Conservation (phyloP, 2,113 vertebrate species). For the Larimichthys polyactis region DNA sequence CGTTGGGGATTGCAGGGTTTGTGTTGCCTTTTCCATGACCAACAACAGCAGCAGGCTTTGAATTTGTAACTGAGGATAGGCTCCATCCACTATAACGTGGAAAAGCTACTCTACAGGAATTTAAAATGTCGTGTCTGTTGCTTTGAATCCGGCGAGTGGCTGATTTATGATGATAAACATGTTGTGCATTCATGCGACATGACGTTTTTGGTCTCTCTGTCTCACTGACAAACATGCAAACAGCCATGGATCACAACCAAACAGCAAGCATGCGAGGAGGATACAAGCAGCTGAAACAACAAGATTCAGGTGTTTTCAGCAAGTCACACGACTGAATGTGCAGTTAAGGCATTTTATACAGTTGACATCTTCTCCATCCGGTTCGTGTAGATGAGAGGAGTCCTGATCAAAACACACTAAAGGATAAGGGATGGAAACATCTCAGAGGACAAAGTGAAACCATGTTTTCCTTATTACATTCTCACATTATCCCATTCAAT, state of each 20-base stretch:
- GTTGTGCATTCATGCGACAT: background rate
- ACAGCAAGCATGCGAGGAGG: background rate
- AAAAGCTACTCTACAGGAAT: background rate
- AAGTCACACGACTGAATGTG: background rate
- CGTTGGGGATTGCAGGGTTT: constrained; percentile 15
- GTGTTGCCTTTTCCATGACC: background rate
- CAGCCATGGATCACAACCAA: constrained; percentile 14
- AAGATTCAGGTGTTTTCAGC: background rate
- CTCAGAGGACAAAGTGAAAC: constrained; percentile 26
- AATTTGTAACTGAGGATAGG: constrained; percentile 2
- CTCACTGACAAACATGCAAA: constrained; percentile 18
- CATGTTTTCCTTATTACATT: constrained; percentile 42
- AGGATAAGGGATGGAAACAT: constrained; percentile 15
- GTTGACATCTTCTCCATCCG: constrained; percentile 11
- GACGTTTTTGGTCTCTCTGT: background rate
- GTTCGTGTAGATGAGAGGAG: background rate
- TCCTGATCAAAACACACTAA: constrained; percentile 34
- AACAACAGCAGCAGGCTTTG: constrained; percentile 1
- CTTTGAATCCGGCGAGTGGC: background rate
- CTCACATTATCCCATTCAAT: constrained; percentile 13
- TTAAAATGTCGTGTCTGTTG: background rate
- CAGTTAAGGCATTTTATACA: background rate
- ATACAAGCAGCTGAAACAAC: constrained; percentile 44
- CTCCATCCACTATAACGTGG: constrained; percentile 2
- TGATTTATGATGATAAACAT: constrained; percentile 20